phyloP scores from a whole-genome alignment of 1,140 invertebrate species.

The Argopecten irradians region DNA sequence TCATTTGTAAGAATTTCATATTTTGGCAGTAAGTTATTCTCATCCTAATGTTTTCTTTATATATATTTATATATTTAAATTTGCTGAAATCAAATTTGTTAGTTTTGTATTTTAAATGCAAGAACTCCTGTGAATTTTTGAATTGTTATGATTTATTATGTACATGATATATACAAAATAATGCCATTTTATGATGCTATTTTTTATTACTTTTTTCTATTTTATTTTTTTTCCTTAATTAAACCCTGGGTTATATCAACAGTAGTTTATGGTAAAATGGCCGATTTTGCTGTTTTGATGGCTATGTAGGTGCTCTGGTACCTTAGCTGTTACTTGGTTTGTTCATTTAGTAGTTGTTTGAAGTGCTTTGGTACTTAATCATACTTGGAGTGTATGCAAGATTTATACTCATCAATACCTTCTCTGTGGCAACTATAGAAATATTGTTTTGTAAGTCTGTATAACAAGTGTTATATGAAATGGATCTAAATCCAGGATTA shows the following conservation, averaged over 20 bases:
- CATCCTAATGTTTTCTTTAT: not conserved
- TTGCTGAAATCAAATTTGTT: constrained; percentile 3
- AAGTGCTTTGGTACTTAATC: constrained; percentile 17
- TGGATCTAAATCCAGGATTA: not conserved
- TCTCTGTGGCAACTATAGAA: not conserved
- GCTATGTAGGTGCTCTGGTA: not conserved
- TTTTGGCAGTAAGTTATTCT: not conserved
- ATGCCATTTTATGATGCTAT: not conserved
- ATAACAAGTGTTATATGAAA: not conserved
- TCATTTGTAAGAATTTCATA: not conserved
- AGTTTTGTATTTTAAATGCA: not conserved
- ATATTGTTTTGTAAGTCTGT: constrained; percentile 13
- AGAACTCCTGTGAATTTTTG: not conserved
- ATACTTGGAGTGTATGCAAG: not conserved
- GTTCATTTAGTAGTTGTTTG: not conserved
- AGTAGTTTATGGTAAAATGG: not conserved
- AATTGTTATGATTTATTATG: constrained; percentile 14
- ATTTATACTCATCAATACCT: not conserved
- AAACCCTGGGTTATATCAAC: not conserved
- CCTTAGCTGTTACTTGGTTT: not conserved
- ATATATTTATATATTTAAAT: constrained; percentile 8
- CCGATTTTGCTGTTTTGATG: not conserved
- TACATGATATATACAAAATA: not conserved
- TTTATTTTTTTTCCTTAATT: not conserved
- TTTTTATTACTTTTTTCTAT: not conserved